Evolutionary conservation across 2,888 invertebrate genomes (phyloP).

Genomic region (Entomobrya multifasciata): DNA sequence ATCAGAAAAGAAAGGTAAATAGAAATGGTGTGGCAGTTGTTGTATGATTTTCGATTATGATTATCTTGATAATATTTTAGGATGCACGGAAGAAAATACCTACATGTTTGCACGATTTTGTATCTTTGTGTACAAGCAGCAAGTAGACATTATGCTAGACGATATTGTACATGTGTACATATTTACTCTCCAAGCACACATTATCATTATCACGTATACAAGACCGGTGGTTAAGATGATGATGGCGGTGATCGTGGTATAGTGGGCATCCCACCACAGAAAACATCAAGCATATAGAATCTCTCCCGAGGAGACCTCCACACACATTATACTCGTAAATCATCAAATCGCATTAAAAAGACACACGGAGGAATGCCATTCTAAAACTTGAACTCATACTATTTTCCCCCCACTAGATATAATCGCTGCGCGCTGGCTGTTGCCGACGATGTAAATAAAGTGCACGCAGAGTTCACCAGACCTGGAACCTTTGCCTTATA

Average conservation of each 20-base stretch:
- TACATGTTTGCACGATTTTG: too few species aligned
- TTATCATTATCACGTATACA: neutral
- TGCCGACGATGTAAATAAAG: neutral
- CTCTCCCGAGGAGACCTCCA: neutral
- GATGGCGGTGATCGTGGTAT: too few species aligned
- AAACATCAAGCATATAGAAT: neutral
- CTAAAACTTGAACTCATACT: neutral
- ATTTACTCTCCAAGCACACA: neutral
- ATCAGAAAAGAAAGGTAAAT: too few species aligned
- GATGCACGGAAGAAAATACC: too few species aligned
- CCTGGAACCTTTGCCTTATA: too few species aligned
- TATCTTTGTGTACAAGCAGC: too few species aligned
- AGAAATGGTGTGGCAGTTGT: too few species aligned
- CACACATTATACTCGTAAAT: conserved; percentile 12
- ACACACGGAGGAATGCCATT: neutral
- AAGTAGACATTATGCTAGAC: too few species aligned
- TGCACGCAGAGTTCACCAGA: too few species aligned
- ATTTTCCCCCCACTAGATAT: neutral
- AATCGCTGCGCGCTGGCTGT: neutral
- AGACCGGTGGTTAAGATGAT: conserved; percentile 12
- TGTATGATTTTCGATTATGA: too few species aligned
- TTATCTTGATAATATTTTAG: too few species aligned
- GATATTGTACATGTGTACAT: too few species aligned
- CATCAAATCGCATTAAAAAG: conserved; percentile 39
- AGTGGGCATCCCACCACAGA: neutral